Percentiles rank a stretch among this genome's conserved stretches.
These are phyloP conservation scores for Acrocephalus kingi DNA, from an alignment of 2,113 vertebrate genomes.

Conservation along the genomic window DNA sequence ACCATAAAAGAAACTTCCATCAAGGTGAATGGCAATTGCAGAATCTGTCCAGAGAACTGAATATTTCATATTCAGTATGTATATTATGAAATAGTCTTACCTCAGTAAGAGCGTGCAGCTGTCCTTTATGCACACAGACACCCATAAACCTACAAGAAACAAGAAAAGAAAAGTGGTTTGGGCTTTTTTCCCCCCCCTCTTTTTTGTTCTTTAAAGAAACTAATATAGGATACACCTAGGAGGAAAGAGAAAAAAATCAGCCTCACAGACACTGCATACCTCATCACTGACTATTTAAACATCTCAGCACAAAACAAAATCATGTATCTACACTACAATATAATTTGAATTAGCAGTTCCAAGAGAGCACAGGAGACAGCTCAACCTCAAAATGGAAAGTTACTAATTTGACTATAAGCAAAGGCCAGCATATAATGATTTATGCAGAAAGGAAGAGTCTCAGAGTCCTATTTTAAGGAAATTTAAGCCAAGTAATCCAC, in stretches of 20 bases:
- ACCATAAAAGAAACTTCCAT: not conserved
- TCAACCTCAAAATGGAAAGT: not conserved
- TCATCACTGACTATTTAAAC: not conserved
- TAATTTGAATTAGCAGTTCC: not conserved
- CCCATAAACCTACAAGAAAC: slow-evolving; percentile 91
- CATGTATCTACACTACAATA: not conserved
- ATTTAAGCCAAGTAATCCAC: not conserved
- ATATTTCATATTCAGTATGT: not conserved
- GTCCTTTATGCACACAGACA: slow-evolving; percentile 97
- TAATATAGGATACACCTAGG: not conserved
- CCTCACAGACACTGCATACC: not conserved
- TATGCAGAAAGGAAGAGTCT: not conserved
- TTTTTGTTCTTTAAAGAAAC: not conserved
- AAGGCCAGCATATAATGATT: not conserved
- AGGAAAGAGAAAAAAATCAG: not conserved
- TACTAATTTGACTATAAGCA: not conserved
- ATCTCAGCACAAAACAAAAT: not conserved
- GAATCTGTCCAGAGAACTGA: not conserved
- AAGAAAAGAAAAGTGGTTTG: slow-evolving; percentile 64
- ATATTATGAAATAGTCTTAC: slow-evolving; percentile 78
- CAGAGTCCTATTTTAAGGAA: not conserved
- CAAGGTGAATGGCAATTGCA: not conserved
- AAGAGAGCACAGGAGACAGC: not conserved
- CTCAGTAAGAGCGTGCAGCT: slow-evolving; percentile 96
- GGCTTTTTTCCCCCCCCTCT: not conserved